These are phyloP conservation scores for Cerceris rybyensis DNA, from an alignment of 2,888 invertebrate species.

Conservation along the genomic window DNA sequence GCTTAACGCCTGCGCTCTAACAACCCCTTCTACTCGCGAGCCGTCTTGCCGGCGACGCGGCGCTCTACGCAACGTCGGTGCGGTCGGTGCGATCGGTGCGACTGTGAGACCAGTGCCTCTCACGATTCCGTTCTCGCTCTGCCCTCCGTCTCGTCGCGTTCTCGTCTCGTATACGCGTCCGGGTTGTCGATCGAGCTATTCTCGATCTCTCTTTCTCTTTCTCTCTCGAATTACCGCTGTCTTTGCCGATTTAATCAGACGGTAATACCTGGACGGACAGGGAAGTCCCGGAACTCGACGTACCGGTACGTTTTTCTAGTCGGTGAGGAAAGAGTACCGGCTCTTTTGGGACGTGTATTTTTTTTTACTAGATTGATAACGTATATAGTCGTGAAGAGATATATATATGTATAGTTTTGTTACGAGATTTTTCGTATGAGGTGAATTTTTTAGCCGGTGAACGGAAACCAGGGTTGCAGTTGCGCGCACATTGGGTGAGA, in stretches of 20 bases:
- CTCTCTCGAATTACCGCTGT: slow-evolving; percentile 9
- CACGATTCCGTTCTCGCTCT: slow-evolving; percentile 71
- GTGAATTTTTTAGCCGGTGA: slow-evolving; percentile 43
- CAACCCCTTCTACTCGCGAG: slow-evolving; percentile 62
- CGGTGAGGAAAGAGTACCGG: no score
- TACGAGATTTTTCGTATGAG: slow-evolving; percentile 22
- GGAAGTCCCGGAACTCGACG: not conserved
- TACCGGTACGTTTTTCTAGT: not conserved
- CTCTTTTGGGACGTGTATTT: no score
- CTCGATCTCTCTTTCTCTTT: slow-evolving; percentile 1
- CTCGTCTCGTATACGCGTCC: slow-evolving; percentile 59
- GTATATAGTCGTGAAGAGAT: not conserved
- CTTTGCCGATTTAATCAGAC: not conserved
- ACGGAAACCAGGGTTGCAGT: slow-evolving; percentile 21
- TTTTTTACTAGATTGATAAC: not conserved
- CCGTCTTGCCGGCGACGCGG: slow-evolving; percentile 80
- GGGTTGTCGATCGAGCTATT: slow-evolving; percentile 47
- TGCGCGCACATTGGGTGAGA: slow-evolving; percentile 5
- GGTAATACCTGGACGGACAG: not conserved
- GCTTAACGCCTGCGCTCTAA: slow-evolving; percentile 73
- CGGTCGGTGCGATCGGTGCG: slow-evolving; percentile 65
- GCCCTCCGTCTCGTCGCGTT: slow-evolving; percentile 61
- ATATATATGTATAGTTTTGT: slow-evolving; percentile 5
- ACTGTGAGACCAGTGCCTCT: slow-evolving; percentile 71
- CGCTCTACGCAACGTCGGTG: slow-evolving; percentile 70